phyloP scores from a whole-genome alignment of 1,140 invertebrate genomes.

The Hermatobates lingyangjiaoensis region DNA sequence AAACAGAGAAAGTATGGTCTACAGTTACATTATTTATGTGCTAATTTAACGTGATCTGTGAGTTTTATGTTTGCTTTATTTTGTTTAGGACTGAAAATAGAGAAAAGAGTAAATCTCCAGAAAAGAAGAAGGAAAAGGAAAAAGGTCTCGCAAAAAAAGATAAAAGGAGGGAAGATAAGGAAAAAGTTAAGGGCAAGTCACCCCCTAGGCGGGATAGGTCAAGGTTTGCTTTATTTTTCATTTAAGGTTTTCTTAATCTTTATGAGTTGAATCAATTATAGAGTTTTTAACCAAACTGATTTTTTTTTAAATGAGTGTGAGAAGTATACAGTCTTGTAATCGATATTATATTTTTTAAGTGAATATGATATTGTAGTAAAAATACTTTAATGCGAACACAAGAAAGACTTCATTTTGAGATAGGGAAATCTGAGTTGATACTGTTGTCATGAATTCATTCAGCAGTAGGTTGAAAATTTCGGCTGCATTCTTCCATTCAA shows the following conservation, averaged over 20 bases:
- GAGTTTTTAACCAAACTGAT: slow-evolving; percentile 2
- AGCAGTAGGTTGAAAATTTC: slow-evolving; percentile 20
- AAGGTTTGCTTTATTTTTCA: slow-evolving; percentile 23
- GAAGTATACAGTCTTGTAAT: no score
- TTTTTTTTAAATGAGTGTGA: no score
- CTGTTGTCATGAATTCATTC: no score
- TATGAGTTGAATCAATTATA: background rate
- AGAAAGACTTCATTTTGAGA: no score
- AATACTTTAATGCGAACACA: no score
- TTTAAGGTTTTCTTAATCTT: background rate
- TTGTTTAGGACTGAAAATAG: slow-evolving; percentile 21
- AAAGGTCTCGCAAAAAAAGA: slow-evolving; percentile 17
- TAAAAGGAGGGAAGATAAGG: slow-evolving; percentile 25
- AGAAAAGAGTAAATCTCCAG: slow-evolving; percentile 27
- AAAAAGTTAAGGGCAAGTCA: slow-evolving; percentile 30
- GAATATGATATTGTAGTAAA: no score
- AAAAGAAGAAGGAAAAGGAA: slow-evolving; percentile 27
- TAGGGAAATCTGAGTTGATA: no score
- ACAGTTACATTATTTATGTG: slow-evolving; percentile 3
- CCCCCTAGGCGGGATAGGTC: slow-evolving; percentile 30
- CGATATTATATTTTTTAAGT: no score
- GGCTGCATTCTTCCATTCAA: slow-evolving; percentile 11
- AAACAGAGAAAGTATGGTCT: slow-evolving; percentile 32
- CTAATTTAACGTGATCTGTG: background rate
- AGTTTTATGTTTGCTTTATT: background rate